Evolutionary conservation across 1,140 invertebrate genomes (phyloP).

Genomic region (Drosophila lowei): DNA sequence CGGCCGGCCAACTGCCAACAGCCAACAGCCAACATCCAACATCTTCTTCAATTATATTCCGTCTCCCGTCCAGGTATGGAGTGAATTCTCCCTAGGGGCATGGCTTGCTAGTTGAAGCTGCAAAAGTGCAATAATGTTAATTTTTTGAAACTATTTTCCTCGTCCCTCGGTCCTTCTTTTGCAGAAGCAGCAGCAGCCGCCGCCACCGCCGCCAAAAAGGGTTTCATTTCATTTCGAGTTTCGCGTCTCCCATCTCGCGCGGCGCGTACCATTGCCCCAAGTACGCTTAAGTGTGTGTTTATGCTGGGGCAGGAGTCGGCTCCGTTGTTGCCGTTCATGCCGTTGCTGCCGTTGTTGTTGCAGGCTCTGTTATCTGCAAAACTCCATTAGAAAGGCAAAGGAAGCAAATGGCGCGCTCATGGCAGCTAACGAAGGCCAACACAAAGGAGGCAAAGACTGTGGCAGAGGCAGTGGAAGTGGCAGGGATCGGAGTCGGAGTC

Average conservation of each 20-base stretch:
- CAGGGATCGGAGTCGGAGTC: conserved; percentile 18
- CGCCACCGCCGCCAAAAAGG: conserved; percentile 67
- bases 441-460: conserved; percentile 46
- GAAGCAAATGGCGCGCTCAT: conserved; percentile 72
- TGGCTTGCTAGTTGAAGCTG: conserved; percentile 51
- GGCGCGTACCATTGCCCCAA: conserved; percentile 39
- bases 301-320: conserved; percentile 58
- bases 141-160: conserved; percentile 69
- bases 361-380: conserved; percentile 69
- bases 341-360: conserved; percentile 40
- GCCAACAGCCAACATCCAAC: neutral
- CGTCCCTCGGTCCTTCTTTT: conserved; percentile 20
- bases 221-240: conserved; percentile 77
- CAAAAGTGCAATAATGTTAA: conserved; percentile 75
- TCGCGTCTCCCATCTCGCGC: conserved; percentile 1
- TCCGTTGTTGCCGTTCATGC: conserved; percentile 48
- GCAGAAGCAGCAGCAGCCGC: conserved; percentile 6
- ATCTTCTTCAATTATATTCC: conserved; percentile 54
- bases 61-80: conserved; percentile 29
- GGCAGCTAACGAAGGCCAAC: conserved; percentile 64
- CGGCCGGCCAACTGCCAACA: too few species aligned
- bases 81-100: conserved; percentile 20
- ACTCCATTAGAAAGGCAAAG: conserved; percentile 82
- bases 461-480: neutral
- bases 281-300: conserved; percentile 79